Evolutionary conservation across 2,888 invertebrate genomes (phyloP), one percentile per base, ranked within the genome.

Genomic region (Sinodicranocentrus sp.): DNA sequence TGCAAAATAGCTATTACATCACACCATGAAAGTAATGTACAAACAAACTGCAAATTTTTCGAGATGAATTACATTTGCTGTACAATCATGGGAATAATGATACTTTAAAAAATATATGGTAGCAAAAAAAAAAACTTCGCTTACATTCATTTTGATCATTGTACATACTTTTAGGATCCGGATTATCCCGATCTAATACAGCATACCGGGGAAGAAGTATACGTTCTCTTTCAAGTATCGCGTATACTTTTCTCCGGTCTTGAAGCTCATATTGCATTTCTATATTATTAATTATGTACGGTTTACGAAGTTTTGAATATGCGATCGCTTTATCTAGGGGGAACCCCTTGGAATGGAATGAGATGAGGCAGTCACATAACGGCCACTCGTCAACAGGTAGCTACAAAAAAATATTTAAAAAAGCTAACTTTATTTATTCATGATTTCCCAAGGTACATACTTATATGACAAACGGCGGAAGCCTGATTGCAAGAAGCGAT

Each of bases 361-460:
- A 98, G 89, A 99, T 97, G 65, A 99, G 93, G 90, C 98, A 99
- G 92, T 99, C 99, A 90, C 98, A 98, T 72, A 95, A 92, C 1
- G 99, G 99, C 99, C 99, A 99, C 90, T 98, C 95, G 90, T 99
- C 98, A 21, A 99, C 97, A 0, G 98, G 95, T 91, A 97, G 95
- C 95, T 96, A 91, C 83, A n/a, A 48, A n/a, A 48, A n/a, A n/a
- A n/a, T n/a, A n/a, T n/a, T n/a, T n/a, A n/a, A n/a, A n/a, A n/a
- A n/a, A n/a, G n/a, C n/a, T n/a, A n/a, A n/a, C n/a, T n/a, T n/a
- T n/a, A n/a, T n/a, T n/a, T n/a, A n/a, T n/a, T n/a, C n/a, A n/a
- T n/a, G n/a, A n/a, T n/a, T n/a, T n/a, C n/a, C n/a, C n/a, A n/a
- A n/a, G n/a, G n/a, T n/a, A n/a, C n/a, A n/a, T n/a, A n/a, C n/a